Base-by-base conservation (phyloP, 2,888 invertebrate species). In the Cantharis rustica region DNA sequence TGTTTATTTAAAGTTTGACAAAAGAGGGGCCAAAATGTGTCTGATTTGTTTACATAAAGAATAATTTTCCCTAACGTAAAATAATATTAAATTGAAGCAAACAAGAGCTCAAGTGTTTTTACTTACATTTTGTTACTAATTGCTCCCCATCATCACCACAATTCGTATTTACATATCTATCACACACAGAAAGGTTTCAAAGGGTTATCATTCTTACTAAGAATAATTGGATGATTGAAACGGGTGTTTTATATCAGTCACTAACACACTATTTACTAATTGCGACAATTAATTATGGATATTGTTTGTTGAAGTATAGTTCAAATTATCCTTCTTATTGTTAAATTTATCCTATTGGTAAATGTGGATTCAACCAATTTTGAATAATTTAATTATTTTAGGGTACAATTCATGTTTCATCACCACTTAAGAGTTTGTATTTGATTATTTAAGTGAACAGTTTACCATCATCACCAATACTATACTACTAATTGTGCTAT, bases 161-260 rank as follows among this genome's bases (percentile, higher is more conserved):
- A 80, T 80, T 80, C 79, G 77, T 86, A 87, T 87, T 87, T 87
- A 86, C 87, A 87, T 86, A 87, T 86, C 87, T 85, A 88, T 88
- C 88, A 87, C 82, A 84, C 80, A 82, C 87, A 87, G 87, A 66
- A 66, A 80, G 79, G 83, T 83, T 83, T 84, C 84, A 87, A 88
- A 87, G 88, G 88, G 88, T 88, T 88, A 87, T 86, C 86, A 83
- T 84, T 81, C 83, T 85, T 84, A 83, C 84, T 86, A 86, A 85
- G 86, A 87, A 87, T 87, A 87, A 88, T 88, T 86, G 86, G 84
- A 86, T 87, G 87, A 88, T 87, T 87, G 87, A 88, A 87, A 85
- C 84, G 84, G 86, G 87, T 86, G 86, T 88, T 88, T 88, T 88
- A 88, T 88, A 88, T 88, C 88, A 88, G 88, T 88, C 88, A 88